These are phyloP conservation scores for Ibycter americanus DNA, from an alignment of 2,797 vertebrate genomes.

Conservation along the genomic window DNA sequence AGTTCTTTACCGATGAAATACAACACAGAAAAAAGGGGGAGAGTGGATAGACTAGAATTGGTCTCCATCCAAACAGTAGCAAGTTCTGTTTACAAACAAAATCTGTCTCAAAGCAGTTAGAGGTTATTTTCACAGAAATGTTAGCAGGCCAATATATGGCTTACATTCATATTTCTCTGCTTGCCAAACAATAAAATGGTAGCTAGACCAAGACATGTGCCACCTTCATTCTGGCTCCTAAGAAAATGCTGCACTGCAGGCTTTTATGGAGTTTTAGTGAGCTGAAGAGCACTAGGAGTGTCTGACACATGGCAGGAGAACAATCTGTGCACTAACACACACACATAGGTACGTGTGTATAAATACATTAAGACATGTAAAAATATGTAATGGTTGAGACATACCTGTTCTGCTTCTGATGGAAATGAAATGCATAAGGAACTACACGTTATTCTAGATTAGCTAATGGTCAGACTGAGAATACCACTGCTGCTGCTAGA, in stretches of 20 bases:
- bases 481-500: neutral
- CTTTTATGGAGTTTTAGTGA: neutral
- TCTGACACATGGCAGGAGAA: neutral
- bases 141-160: neutral
- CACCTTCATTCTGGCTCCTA: neutral
- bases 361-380: neutral
- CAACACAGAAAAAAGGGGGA: neutral
- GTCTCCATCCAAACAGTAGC: neutral
- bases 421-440: neutral
- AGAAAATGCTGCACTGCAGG: neutral
- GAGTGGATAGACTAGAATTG: neutral
- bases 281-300: neutral
- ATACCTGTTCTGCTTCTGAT: neutral
- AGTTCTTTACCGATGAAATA: neutral
- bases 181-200: neutral
- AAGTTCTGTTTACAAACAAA: constrained; percentile 42
- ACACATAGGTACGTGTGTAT: neutral
- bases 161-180: neutral
- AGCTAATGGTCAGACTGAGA: neutral
- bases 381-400: neutral
- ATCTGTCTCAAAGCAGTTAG: constrained; percentile 7
- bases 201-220: neutral
- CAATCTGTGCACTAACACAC: neutral
- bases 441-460: neutral
- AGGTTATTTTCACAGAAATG: constrained; percentile 1